Base-by-base conservation (phyloP, 2,113 vertebrate genomes). In the Pseudopodoces humilis region DNA sequence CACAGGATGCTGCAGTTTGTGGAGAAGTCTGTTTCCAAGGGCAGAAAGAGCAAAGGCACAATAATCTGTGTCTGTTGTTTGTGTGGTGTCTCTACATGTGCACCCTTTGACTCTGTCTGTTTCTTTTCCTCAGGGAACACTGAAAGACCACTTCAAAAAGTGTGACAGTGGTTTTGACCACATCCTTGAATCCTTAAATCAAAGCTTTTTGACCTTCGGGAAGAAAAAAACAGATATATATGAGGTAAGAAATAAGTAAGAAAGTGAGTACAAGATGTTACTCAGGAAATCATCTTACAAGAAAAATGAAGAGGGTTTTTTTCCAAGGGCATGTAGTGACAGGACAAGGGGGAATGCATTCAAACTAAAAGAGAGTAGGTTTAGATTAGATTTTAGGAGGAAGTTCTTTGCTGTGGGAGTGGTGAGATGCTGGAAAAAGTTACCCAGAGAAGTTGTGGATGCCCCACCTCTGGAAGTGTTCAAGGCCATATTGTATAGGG, bases 121-220 rank as follows among this genome's bases (percentile, higher is more conserved):
- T 53, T 37, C 44, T 91, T 77, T 95, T 95, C 56, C 58, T 77
- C 83, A 97, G 97, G 67, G 31, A 91, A 33, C 79, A 23, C 53
- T 97, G 67, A 87, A 94, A 44, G 62, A 92, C 8, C 96, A 97
- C 80, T 97, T 97, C 92, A 94, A 25, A 88, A 96, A 88, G 21
- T 53, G 52, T 88, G 78, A 92, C 33, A 74, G 52, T 60, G 28
- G 77, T 82, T 96, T 96, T 58, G 30, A 62, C 59, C 41, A 89
- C 59, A 56, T 96, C 50, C 88, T 97, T 31, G 78, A 94, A 70
- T 83, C 67, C 27, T 93, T 97, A 92, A 92, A 92, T 59, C 89
- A 93, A 88, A 91, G 59, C 24, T 80, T 97, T 88, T 69, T 96
- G 88, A 60, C 76, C 43, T 96, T 97, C 84, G 83, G 74, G 31